These are phyloP conservation scores for Eupleurogrammus muticus DNA, from an alignment of 2,797 vertebrate genomes.

Conservation along the genomic window DNA sequence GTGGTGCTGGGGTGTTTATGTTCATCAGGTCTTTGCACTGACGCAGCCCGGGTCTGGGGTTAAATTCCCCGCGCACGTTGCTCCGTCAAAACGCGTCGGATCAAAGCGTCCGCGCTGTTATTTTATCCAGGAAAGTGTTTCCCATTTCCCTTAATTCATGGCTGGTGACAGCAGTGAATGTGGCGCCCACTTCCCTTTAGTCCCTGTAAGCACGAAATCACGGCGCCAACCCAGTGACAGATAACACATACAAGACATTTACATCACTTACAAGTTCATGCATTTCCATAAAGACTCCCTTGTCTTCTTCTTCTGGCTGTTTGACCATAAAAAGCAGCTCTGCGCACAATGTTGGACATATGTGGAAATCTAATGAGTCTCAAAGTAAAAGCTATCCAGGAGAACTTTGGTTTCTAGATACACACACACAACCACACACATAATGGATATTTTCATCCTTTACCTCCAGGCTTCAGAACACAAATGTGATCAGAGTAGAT, in stretches of 20 bases:
- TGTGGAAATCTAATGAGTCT: slow-evolving; percentile 9
- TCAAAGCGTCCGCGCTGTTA: slow-evolving; percentile 44
- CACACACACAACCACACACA: neutral
- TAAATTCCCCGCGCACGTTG: slow-evolving; percentile 21
- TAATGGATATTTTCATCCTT: slow-evolving; percentile 7
- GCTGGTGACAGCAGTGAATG: slow-evolving; percentile 55
- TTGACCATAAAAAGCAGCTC: slow-evolving; percentile 26
- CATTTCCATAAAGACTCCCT: slow-evolving; percentile 55
- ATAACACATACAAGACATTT: slow-evolving; percentile 58
- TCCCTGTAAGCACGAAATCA: slow-evolving; percentile 47
- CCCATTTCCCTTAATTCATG: slow-evolving; percentile 53
- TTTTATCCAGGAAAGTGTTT: slow-evolving; percentile 47
- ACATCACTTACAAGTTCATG: slow-evolving; percentile 47
- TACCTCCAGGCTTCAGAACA: slow-evolving; percentile 16
- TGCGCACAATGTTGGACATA: slow-evolving; percentile 20
- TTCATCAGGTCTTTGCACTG: neutral
- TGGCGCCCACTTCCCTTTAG: slow-evolving; percentile 42
- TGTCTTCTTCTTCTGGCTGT: slow-evolving; percentile 28
- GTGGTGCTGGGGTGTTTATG: neutral
- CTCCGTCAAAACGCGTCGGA: slow-evolving; percentile 8
- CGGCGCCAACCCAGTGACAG: slow-evolving; percentile 56
- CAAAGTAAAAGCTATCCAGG: neutral
- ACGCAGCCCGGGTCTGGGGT: slow-evolving; percentile 18
- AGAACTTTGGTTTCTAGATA: neutral
- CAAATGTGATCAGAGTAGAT: slow-evolving; percentile 17